These are phyloP conservation scores for Drosophila sturtevanti DNA, from an alignment of 1,140 invertebrate species.

Conservation along the genomic window DNA sequence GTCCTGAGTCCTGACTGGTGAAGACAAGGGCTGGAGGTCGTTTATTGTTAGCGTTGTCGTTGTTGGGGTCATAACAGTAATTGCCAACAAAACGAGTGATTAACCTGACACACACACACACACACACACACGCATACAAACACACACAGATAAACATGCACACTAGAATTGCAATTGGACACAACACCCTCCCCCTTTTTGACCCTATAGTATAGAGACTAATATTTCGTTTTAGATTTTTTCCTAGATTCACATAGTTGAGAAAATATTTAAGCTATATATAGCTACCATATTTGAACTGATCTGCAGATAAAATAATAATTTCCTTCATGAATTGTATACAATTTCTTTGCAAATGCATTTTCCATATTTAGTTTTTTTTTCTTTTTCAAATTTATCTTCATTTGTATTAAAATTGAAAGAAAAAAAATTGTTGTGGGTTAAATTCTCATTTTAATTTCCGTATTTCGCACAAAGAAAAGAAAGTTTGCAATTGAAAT, in stretches of 20 bases:
- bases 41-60: conserved; percentile 55
- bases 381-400: no score
- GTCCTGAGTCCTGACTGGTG: not conserved
- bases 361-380: no score
- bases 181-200: conserved; percentile 39
- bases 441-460: no score
- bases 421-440: no score
- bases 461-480: not conserved
- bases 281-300: no score
- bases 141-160: conserved; percentile 17
- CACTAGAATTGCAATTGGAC: conserved; percentile 21
- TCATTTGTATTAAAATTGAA: no score
- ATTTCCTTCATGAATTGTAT: no score
- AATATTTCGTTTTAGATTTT: not conserved
- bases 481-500: not conserved
- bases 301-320: not conserved
- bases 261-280: no score
- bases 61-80: conserved; percentile 70
- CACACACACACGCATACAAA: conserved; percentile 26
- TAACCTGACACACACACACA: conserved; percentile 60
- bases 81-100: conserved; percentile 78
- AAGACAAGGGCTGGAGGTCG: not conserved
- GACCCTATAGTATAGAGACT: conserved; percentile 54
- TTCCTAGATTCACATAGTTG: no score
- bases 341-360: no score